These are phyloP conservation scores for Zenarchopterus dispar DNA, from an alignment of 2,797 vertebrate genomes.

Conservation along the genomic window DNA sequence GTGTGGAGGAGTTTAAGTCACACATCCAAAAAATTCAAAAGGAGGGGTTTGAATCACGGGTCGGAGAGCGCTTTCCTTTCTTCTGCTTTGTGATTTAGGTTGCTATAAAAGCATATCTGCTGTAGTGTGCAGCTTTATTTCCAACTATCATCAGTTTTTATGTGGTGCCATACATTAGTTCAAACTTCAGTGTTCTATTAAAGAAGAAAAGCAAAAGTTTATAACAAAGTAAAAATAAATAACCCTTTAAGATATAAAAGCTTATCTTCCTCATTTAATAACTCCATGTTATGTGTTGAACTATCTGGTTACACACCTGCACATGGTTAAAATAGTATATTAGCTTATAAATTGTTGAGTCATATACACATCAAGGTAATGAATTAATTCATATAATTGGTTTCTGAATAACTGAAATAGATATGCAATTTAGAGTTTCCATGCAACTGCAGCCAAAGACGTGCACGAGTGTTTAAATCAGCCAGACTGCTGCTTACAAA, in stretches of 20 bases:
- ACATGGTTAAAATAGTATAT: neutral
- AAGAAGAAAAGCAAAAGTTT: too few species aligned
- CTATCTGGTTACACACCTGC: neutral
- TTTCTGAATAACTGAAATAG: conserved; percentile 45
- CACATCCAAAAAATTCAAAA: conserved; percentile 6
- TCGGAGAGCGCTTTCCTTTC: neutral
- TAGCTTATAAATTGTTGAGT: conserved; percentile 22
- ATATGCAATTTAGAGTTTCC: conserved; percentile 24
- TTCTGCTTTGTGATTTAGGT: conserved; percentile 15
- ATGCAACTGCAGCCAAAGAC: neutral
- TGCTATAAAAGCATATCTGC: conserved; percentile 6
- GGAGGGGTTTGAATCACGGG: neutral
- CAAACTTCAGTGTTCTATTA: neutral
- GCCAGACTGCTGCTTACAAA: too few species aligned
- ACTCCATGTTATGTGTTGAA: neutral
- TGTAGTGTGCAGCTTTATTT: conserved; percentile 18
- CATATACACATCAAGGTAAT: conserved; percentile 25
- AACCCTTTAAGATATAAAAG: too few species aligned
- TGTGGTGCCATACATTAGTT: neutral
- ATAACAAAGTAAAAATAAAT: neutral
- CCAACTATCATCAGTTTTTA: conserved; percentile 7
- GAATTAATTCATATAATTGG: conserved; percentile 26
- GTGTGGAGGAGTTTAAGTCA: conserved; percentile 18
- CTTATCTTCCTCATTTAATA: too few species aligned
- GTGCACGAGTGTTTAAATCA: too few species aligned